A percentile compares a stretch with the other conserved stretches of the same genome.
These are phyloP conservation scores for Heteromyza rotundicornis DNA, from an alignment of 2,888 invertebrate genomes.

Conservation along the genomic window DNA sequence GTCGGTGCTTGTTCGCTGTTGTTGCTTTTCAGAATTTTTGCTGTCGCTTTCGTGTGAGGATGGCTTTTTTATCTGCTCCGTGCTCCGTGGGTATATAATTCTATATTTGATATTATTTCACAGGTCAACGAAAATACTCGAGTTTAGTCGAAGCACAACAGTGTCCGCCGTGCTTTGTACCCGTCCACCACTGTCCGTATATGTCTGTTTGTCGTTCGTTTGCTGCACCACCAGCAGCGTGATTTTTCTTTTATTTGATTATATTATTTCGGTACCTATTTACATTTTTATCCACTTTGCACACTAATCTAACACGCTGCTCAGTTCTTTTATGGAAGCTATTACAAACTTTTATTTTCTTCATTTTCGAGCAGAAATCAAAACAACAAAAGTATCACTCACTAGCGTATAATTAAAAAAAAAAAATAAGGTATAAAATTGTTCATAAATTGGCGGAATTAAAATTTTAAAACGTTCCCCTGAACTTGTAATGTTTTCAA, in stretches of 20 bases:
- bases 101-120: conserved; percentile 45
- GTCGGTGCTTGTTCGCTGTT: too few species aligned
- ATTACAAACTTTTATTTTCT: neutral
- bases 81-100: conserved; percentile 14
- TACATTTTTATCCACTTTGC: too few species aligned
- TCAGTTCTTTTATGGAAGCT: too few species aligned
- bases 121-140: conserved; percentile 45
- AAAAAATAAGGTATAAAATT: too few species aligned
- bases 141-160: conserved; percentile 38
- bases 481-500: conserved; percentile 49
- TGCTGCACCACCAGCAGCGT: conserved; percentile 20
- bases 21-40: neutral
- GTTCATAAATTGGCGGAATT: too few species aligned
- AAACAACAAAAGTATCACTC: too few species aligned
- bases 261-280: neutral
- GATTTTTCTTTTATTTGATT: conserved; percentile 13
- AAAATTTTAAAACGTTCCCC: conserved; percentile 26
- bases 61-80: neutral
- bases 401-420: too few species aligned
- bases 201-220: conserved; percentile 1
- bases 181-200: too few species aligned
- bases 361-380: too few species aligned
- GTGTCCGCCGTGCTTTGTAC: conserved; percentile 10
- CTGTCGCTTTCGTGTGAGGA: neutral
- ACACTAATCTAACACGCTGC: conserved; percentile 19